Percentiles rank a stretch among this genome's conserved stretches.
phyloP scores from a whole-genome alignment of 2,888 invertebrate genomes.

The Morpho deidamia region DNA sequence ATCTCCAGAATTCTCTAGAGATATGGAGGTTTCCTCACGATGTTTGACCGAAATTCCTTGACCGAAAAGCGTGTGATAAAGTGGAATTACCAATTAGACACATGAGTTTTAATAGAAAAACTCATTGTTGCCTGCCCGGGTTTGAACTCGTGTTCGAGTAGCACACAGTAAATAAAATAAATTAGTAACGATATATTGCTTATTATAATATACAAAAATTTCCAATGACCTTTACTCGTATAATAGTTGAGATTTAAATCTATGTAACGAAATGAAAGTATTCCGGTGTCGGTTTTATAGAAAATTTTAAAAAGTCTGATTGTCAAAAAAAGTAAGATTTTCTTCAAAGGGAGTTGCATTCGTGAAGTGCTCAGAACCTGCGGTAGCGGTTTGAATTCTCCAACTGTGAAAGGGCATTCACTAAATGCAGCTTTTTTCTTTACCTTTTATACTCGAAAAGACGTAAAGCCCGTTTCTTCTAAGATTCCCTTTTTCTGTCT shows the following conservation, averaged over 20 bases:
- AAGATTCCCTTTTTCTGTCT: slow-evolving; percentile 50
- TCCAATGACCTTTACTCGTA: too few relatives aligned
- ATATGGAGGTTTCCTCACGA: too few relatives aligned
- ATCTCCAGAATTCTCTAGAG: too few relatives aligned
- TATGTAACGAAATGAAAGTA: slow-evolving; percentile 23
- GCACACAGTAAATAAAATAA: too few relatives aligned
- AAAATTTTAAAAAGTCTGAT: slow-evolving; percentile 45
- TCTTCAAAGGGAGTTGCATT: slow-evolving; percentile 44
- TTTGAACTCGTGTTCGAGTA: too few relatives aligned
- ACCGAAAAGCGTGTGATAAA: too few relatives aligned
- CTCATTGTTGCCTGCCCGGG: too few relatives aligned
- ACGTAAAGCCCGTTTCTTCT: slow-evolving; percentile 61
- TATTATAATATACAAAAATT: slow-evolving; percentile 9
- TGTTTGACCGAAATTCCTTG: too few relatives aligned
- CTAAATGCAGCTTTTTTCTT: slow-evolving; percentile 71
- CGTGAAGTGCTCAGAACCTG: slow-evolving; percentile 46
- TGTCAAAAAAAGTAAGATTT: slow-evolving; percentile 66
- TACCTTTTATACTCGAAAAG: slow-evolving; percentile 69
- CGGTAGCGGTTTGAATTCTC: slow-evolving; percentile 60
- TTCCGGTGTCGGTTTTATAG: slow-evolving; percentile 19
- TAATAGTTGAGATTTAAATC: slow-evolving; percentile 19
- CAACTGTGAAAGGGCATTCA: slow-evolving; percentile 71
- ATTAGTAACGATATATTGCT: too few relatives aligned
- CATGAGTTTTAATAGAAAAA: too few relatives aligned
- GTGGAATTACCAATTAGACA: too few relatives aligned